Percentiles rank a stretch among this genome's conserved stretches.
phyloP scores from a whole-genome alignment of 2,888 invertebrate species.

The Andrena camellia region DNA sequence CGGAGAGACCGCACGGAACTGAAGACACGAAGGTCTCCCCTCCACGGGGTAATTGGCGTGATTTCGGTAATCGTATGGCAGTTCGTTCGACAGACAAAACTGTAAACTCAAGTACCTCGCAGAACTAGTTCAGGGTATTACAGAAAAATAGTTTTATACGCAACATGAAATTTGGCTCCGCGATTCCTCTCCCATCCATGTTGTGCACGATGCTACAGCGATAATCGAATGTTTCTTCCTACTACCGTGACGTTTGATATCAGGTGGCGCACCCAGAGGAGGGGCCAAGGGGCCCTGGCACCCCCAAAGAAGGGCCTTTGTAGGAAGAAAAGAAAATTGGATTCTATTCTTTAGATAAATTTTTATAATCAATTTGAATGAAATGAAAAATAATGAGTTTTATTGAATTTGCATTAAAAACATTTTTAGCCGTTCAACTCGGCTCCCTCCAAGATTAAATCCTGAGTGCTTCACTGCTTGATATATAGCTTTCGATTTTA shows the following conservation, averaged over 20 bases:
- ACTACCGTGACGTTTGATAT: background rate
- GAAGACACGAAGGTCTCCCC: conserved; percentile 11
- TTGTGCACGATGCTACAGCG: conserved; percentile 37
- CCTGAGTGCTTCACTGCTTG: no score
- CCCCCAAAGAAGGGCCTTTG: no score
- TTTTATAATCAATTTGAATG: no score
- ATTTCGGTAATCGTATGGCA: conserved; percentile 35
- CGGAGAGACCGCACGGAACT: conserved; percentile 1
- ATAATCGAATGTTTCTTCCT: background rate
- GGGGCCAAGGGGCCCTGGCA: no score
- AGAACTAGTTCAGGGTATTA: conserved; percentile 13
- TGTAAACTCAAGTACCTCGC: conserved; percentile 21
- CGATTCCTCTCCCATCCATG: conserved; percentile 61
- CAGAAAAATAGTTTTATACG: conserved; percentile 70
- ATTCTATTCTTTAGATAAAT: no score
- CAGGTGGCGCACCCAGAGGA: no score
- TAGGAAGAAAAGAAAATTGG: no score
- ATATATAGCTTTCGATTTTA: no score
- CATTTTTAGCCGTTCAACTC: no score
- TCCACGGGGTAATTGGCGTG: conserved; percentile 13
- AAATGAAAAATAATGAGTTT: no score
- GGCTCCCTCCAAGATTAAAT: no score
- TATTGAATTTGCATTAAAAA: no score
- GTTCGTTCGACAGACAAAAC: conserved; percentile 32
- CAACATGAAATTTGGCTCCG: conserved; percentile 67